Evolutionary conservation across 2,888 invertebrate species (phyloP), one percentile per base, ranked within the genome.

Genomic region (Seira musarum): DNA sequence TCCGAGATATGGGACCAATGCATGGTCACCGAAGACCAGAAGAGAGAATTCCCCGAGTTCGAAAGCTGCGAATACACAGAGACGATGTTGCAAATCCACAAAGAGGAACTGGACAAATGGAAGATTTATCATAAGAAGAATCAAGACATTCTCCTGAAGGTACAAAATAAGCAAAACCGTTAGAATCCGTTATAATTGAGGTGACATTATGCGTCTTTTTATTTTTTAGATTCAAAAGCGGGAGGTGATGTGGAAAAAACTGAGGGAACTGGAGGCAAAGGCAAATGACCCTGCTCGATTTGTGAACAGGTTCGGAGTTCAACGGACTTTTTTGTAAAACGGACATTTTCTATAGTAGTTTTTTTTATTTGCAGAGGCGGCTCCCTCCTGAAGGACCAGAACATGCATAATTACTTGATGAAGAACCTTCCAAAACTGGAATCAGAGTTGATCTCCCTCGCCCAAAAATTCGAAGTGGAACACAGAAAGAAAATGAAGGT

Each of bases 281-380:
- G 80, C 82, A 5, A 66, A 76, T n/a, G 84, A 84, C 49, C 84
- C 84, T 17, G 69, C 82, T 1, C 64, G 82, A 22, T 84, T 84
- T 63, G 76, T 81, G 0, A 84, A 84, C 19, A 78, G 84, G 84
- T 84, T 69, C 10, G 30, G 15, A n/a, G n/a, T n/a, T n/a, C n/a
- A n/a, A n/a, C n/a, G n/a, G 64, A 67, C 17, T 1, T 19, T 30
- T 74, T 40, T 8, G 22, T 22, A 30, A 30, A 30, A 10, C 35
- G n/a, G 17, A 66, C 6, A 19, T 49, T 21, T 67, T 24, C 10
- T 66, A 63, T 21, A 64, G 35, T 40, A 2, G 21, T 65, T 40
- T 35, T 57, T 25, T 69, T n/a, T 21, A 21, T 63, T 66, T 70
- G 19, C 21, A 83, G 84, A 67, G 84, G 84, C n/a, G 84, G 82